Evolutionary conservation across 2,113 vertebrate genomes (phyloP).

Genomic region (Ictidomys tridecemlineatus): DNA sequence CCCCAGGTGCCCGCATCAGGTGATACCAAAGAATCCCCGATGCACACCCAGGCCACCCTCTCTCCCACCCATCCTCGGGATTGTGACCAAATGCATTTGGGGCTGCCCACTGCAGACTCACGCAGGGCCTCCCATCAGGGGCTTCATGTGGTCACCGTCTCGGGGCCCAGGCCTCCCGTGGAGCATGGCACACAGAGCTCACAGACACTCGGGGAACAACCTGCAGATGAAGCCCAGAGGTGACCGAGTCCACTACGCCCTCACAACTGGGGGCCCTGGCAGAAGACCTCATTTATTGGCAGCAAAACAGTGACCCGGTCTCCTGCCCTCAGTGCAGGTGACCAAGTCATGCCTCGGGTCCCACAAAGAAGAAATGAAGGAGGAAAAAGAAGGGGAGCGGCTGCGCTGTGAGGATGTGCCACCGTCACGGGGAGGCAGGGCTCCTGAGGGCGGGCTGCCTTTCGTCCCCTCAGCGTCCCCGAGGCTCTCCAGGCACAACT

Average conservation of each 20-base stretch:
- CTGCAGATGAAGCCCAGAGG: not conserved
- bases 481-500: too few relatives aligned
- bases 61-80: not conserved
- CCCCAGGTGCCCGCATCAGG: not conserved
- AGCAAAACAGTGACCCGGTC: not conserved
- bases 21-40: not conserved
- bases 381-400: not conserved
- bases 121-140: not conserved
- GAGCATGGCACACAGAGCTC: not conserved
- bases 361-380: not conserved
- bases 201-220: not conserved
- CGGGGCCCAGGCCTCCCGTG: not conserved
- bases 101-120: not conserved
- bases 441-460: too few relatives aligned
- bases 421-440: too few relatives aligned
- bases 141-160: too few relatives aligned
- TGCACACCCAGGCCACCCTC: not conserved
- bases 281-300: not conserved
- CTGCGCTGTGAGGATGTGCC: not conserved
- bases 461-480: too few relatives aligned
- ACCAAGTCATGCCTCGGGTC: not conserved
- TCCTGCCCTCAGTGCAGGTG: not conserved
- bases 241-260: not conserved
- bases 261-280: not conserved
- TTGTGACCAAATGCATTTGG: too few relatives aligned